Evolutionary conservation across 2,113 vertebrate species (phyloP), one percentile per base, ranked within the genome.

Genomic region (Cheirogaleus medius): DNA sequence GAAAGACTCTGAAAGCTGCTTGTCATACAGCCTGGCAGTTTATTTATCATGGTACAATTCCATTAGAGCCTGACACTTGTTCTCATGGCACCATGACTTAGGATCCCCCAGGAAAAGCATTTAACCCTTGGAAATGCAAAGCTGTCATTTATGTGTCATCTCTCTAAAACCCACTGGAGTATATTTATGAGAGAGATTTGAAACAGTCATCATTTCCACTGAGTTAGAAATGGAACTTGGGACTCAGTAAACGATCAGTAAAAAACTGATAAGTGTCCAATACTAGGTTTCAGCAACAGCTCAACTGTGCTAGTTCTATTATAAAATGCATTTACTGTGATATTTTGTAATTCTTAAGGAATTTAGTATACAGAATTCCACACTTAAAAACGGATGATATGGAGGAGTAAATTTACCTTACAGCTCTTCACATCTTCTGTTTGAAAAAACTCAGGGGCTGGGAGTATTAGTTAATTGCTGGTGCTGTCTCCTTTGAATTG

Each of bases 11-110:
- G 97, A 96, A 93, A 97, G 82, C 90, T 15, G 5, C 78, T 94
- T 98, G 85, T 92, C 95, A 85, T 64, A 39, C 63, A 90, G 91
- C 82, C 88, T 97, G 63, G 95, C 77, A 77, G 98, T 98, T 97
- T 98, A 98, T 97, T 97, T 97, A 98, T 98, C 97, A 94, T 78
- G 73, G 83, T 95, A 96, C 92, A 97, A 98, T 95, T 97, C 98
- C 92, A 97, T 98, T 95, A 98, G 93, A 98, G 93, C 69, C 90
- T 94, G 54, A 81, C 49, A 34, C 63, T 91, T 94, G 37, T 98
- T 97, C 81, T 93, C 91, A 47, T 81, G 17, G 13, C 87, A 95
- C 58, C 0, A 0, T 88, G 94, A 95, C 96, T 90, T 95, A 85
- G 32, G 82, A 88, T 97, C 98, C 90, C 78, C 97, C 95, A 95